Evolutionary conservation across 2,797 vertebrate species (phyloP).

Genomic region (Hypotaenidia philippensis): DNA sequence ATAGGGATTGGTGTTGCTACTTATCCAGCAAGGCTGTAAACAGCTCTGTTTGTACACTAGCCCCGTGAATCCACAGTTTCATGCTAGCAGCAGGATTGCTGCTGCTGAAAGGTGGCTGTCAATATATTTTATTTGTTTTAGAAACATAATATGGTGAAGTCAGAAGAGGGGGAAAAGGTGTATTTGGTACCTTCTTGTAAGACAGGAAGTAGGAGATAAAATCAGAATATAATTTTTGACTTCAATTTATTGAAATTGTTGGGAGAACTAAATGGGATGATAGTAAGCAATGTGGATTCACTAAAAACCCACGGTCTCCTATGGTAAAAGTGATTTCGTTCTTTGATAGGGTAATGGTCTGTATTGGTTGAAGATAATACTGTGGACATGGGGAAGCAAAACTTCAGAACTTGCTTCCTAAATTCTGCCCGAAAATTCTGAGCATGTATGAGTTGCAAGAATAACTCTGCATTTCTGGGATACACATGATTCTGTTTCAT

Average conservation of each 20-base stretch:
- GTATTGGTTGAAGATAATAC: neutral
- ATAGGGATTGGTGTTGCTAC: neutral
- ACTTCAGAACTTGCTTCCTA: neutral
- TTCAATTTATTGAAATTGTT: neutral
- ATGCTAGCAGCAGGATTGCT: neutral
- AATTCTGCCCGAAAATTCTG: neutral
- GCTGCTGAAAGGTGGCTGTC: constrained; percentile 19
- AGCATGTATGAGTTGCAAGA: neutral
- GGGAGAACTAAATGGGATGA: neutral
- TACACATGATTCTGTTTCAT: neutral
- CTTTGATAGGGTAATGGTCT: neutral
- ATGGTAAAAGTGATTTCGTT: neutral
- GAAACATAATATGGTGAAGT: neutral
- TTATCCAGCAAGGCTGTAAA: constrained; percentile 3
- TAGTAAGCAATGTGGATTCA: neutral
- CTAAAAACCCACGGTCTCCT: neutral
- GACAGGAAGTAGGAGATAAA: neutral
- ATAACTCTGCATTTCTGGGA: neutral
- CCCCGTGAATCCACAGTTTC: neutral
- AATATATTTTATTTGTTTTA: constrained; percentile 21
- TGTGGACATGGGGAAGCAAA: neutral
- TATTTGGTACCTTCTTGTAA: neutral
- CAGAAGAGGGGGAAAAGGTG: neutral
- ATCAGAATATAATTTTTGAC: neutral
- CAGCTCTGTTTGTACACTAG: constrained; percentile 10